Conservation (phyloP, 1,140 invertebrate genomes). For the Drosophila orosa region DNA sequence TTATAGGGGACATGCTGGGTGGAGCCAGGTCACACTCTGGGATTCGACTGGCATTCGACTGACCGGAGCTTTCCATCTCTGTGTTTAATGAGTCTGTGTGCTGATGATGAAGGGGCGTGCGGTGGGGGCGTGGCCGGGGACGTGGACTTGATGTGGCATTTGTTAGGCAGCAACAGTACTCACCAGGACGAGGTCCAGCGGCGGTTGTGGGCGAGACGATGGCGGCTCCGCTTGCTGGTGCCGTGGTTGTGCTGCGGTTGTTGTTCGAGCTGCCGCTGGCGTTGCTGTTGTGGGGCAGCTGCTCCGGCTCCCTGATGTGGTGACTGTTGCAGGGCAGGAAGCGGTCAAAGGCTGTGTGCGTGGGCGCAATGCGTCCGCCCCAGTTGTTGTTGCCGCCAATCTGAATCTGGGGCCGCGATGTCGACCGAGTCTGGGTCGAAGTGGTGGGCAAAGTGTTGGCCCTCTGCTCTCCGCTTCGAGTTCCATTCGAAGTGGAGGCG, state of each 20-base stretch:
- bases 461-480: constrained; percentile 84
- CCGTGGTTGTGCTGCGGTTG: constrained; percentile 15
- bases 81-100: constrained; percentile 27
- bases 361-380: constrained; percentile 77
- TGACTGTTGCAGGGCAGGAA: constrained; percentile 84
- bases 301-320: constrained; percentile 77
- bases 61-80: constrained; percentile 29
- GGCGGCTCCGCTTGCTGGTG: constrained; percentile 2
- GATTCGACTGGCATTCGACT: constrained; percentile 7
- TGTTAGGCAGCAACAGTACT: constrained; percentile 12
- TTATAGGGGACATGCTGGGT: background rate
- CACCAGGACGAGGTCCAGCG: constrained; percentile 27
- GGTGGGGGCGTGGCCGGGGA: constrained; percentile 7
- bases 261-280: constrained; percentile 23
- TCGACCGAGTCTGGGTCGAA: constrained; percentile 88
- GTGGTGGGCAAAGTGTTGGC: constrained; percentile 88
- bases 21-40: background rate
- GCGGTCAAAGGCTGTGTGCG: constrained; percentile 81
- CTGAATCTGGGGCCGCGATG: constrained; percentile 88
- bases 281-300: constrained; percentile 41
- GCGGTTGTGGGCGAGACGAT: constrained; percentile 12
- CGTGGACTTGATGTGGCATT: constrained; percentile 3
- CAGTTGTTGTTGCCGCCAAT: constrained; percentile 82
- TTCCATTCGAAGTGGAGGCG: constrained; percentile 65
- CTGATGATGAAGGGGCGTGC: constrained; percentile 23